Percentiles rank a stretch among this genome's conserved stretches.
Evolutionary conservation across 2,888 invertebrate species (phyloP).

Genomic region (Lithophane ornitopus): DNA sequence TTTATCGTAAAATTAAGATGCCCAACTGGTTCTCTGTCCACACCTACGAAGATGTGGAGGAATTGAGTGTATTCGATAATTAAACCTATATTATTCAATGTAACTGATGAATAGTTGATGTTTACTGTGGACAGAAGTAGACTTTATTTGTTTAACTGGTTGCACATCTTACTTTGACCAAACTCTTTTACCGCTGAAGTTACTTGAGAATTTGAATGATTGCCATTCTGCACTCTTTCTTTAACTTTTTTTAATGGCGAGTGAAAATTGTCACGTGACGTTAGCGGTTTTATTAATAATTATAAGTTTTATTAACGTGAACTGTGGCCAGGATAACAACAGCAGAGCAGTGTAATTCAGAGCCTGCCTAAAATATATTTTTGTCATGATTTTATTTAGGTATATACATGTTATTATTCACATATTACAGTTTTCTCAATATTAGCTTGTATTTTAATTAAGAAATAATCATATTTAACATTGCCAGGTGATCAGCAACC

Average conservation of each 20-base stretch:
- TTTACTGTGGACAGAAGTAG: slow-evolving; percentile 79
- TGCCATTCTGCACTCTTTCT: slow-evolving; percentile 79
- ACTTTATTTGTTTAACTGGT: slow-evolving; percentile 81
- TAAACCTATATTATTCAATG: slow-evolving; percentile 72
- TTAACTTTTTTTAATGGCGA: slow-evolving; percentile 75
- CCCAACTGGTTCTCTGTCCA: slow-evolving; percentile 87
- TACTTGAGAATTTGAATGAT: slow-evolving; percentile 83
- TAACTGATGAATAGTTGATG: slow-evolving; percentile 70
- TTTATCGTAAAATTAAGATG: slow-evolving; percentile 89
- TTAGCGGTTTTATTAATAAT: slow-evolving; percentile 84
- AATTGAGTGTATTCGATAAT: slow-evolving; percentile 79
- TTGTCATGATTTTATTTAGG: slow-evolving; percentile 91
- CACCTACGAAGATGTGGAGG: slow-evolving; percentile 75
- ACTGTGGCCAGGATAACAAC: slow-evolving; percentile 90
- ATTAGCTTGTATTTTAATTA: slow-evolving; percentile 92
- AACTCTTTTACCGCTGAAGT: slow-evolving; percentile 84
- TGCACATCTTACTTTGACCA: slow-evolving; percentile 89
- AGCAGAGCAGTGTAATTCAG: slow-evolving; percentile 89
- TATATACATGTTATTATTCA: slow-evolving; percentile 91
- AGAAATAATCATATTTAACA: slow-evolving; percentile 91
- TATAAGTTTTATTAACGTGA: slow-evolving; percentile 88
- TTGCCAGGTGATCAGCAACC: slow-evolving; percentile 91
- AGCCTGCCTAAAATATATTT: slow-evolving; percentile 91
- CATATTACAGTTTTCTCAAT: slow-evolving; percentile 91
- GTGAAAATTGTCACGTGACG: slow-evolving; percentile 84